phyloP scores from a whole-genome alignment of 2,888 invertebrate species.

The Anagyrus pseudococci region DNA sequence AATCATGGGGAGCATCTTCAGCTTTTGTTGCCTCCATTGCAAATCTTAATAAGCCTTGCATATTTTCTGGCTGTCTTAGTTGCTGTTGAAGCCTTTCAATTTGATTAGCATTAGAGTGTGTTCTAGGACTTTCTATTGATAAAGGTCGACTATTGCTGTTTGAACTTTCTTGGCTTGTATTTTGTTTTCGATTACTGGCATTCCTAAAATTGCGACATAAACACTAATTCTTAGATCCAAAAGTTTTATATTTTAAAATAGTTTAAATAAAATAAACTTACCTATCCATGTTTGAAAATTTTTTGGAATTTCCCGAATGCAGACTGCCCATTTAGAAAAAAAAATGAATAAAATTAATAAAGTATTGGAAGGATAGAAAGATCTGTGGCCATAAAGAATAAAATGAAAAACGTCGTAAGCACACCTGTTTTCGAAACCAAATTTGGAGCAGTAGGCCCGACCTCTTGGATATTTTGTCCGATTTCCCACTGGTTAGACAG shows the following conservation, averaged over 20 bases:
- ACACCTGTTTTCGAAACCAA: slow-evolving; percentile 36
- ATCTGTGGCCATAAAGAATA: slow-evolving; percentile 4
- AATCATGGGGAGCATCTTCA: slow-evolving; percentile 66
- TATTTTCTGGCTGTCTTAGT: slow-evolving; percentile 55
- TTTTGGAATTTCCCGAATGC: slow-evolving; percentile 44
- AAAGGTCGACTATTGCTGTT: slow-evolving; percentile 53
- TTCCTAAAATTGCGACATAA: slow-evolving; percentile 7
- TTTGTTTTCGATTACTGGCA: slow-evolving; percentile 20
- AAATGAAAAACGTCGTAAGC: slow-evolving; percentile 19
- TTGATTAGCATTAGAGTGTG: slow-evolving; percentile 39
- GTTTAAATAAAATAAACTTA: slow-evolving; percentile 35
- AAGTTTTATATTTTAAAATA: neutral
- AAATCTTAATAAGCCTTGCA: slow-evolving; percentile 72
- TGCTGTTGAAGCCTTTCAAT: slow-evolving; percentile 47
- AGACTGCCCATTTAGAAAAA: slow-evolving; percentile 52
- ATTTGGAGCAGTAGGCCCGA: slow-evolving; percentile 23
- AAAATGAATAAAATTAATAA: slow-evolving; percentile 28
- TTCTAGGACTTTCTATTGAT: slow-evolving; percentile 53
- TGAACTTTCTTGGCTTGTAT: slow-evolving; percentile 36
- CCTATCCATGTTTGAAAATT: slow-evolving; percentile 50
- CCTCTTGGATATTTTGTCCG: slow-evolving; percentile 21
- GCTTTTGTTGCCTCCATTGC: slow-evolving; percentile 73
- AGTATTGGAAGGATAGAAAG: neutral
- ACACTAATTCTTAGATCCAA: neutral
- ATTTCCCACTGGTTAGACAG: slow-evolving; percentile 3